These are phyloP conservation scores for Dexiosoma caninum DNA, from an alignment of 2,888 invertebrate genomes.

Conservation along the genomic window DNA sequence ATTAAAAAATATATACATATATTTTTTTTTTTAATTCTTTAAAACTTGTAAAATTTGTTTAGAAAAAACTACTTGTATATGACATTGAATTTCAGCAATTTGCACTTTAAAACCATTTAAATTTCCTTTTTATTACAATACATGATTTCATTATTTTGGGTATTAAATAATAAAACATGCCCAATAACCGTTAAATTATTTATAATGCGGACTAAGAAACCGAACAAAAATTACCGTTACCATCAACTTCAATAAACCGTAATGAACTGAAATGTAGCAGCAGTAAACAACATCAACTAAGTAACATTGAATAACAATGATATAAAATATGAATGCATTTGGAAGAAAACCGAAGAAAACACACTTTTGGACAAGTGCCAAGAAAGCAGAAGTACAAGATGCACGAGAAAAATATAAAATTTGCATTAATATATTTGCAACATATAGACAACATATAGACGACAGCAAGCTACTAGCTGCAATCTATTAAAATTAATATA, in stretches of 20 bases:
- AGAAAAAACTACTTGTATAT: too few species aligned
- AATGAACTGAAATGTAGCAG: conserved; percentile 43
- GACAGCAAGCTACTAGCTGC: too few species aligned
- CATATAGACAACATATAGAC: too few species aligned
- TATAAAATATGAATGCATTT: neutral
- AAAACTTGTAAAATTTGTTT: neutral
- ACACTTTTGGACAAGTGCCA: conserved; percentile 39
- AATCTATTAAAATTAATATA: too few species aligned
- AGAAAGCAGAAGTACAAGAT: conserved; percentile 17
- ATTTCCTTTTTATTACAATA: neutral
- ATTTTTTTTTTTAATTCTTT: neutral
- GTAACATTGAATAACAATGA: neutral
- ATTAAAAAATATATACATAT: too few species aligned
- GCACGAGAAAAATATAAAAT: neutral
- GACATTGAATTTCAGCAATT: too few species aligned
- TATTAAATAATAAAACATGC: too few species aligned
- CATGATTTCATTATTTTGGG: too few species aligned
- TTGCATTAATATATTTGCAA: neutral
- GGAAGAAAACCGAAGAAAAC: neutral
- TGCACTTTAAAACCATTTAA: neutral
- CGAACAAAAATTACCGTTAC: neutral
- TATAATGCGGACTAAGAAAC: neutral
- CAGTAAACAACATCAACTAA: conserved; percentile 47
- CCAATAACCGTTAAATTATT: conserved; percentile 8
- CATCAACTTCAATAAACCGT: conserved; percentile 43